Conservation (phyloP, 2,113 vertebrate species). For the Dasyornis broadbenti region DNA sequence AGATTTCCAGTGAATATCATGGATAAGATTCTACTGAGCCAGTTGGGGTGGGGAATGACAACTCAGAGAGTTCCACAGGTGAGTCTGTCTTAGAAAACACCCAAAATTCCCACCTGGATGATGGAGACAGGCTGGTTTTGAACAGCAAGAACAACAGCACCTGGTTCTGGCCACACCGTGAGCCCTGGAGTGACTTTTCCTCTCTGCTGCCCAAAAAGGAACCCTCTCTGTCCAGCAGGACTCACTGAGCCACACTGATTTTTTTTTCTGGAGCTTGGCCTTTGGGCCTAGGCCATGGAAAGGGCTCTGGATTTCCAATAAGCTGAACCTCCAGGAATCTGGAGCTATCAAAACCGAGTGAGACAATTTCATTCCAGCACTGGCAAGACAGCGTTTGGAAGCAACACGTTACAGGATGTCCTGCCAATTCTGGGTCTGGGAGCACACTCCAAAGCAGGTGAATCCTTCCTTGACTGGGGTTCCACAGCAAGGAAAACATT, state of each 20-base stretch:
- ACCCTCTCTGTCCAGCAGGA: neutral
- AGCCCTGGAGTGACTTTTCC: neutral
- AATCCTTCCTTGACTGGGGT: constrained; percentile 12
- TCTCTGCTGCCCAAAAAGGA: neutral
- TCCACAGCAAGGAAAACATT: neutral
- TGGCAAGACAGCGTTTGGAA: constrained; percentile 10
- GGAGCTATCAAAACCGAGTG: neutral
- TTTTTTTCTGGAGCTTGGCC: neutral
- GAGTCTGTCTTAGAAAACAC: neutral
- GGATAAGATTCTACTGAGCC: neutral
- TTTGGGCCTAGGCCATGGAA: neutral
- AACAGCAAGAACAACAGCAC: neutral
- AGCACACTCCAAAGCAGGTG: constrained; percentile 12
- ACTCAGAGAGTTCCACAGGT: neutral
- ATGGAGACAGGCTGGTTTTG: neutral
- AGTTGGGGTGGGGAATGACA: fast-evolving
- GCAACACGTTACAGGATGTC: constrained; percentile 34
- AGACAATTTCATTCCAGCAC: constrained; percentile 3
- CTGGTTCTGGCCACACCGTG: neutral
- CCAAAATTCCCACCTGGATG: neutral
- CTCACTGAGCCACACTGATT: neutral
- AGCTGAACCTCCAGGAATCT: constrained; percentile 22
- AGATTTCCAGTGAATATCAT: neutral
- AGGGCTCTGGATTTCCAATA: constrained; percentile 28
- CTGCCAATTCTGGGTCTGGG: constrained; percentile 31